phyloP scores from a whole-genome alignment of 2,113 vertebrate genomes.

The Thermophis baileyi region DNA sequence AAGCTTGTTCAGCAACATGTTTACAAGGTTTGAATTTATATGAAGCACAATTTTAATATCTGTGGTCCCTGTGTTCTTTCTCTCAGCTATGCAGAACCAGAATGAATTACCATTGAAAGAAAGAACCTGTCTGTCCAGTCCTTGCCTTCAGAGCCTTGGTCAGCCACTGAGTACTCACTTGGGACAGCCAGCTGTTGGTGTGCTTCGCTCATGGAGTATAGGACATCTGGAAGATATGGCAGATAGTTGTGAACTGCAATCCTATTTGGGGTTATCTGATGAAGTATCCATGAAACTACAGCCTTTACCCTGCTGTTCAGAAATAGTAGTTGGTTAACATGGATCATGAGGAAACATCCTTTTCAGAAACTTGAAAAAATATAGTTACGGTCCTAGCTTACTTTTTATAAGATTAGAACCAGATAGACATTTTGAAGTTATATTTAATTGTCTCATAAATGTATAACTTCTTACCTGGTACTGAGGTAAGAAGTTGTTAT shows the following conservation, averaged over 20 bases:
- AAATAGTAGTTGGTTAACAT: background rate
- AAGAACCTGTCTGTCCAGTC: slow-evolving; percentile 70
- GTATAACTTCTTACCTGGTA: background rate
- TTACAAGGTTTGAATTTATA: background rate
- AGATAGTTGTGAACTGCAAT: slow-evolving; percentile 19
- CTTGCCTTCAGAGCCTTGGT: slow-evolving; percentile 63
- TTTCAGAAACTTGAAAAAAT: background rate
- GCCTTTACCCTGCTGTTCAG: slow-evolving; percentile 12
- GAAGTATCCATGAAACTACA: slow-evolving; percentile 26
- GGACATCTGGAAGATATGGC: slow-evolving; percentile 51
- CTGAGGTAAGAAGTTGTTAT: background rate
- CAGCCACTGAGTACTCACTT: background rate
- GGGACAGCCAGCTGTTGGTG: background rate
- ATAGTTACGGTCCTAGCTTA: background rate
- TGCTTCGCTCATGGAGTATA: slow-evolving; percentile 68
- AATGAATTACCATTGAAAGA: background rate
- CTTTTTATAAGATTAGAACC: background rate
- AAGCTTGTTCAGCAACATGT: background rate
- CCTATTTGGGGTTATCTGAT: accelerated
- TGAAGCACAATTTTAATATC: background rate
- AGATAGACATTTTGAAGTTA: background rate
- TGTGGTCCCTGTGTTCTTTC: background rate
- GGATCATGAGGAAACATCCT: background rate
- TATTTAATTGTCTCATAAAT: background rate
- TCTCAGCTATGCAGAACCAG: slow-evolving; percentile 39